Percentiles rank a stretch among this genome's conserved stretches.
phyloP scores from a whole-genome alignment of 92 coral and sea anemone genomes.

The Micromussa lordhowensis region DNA sequence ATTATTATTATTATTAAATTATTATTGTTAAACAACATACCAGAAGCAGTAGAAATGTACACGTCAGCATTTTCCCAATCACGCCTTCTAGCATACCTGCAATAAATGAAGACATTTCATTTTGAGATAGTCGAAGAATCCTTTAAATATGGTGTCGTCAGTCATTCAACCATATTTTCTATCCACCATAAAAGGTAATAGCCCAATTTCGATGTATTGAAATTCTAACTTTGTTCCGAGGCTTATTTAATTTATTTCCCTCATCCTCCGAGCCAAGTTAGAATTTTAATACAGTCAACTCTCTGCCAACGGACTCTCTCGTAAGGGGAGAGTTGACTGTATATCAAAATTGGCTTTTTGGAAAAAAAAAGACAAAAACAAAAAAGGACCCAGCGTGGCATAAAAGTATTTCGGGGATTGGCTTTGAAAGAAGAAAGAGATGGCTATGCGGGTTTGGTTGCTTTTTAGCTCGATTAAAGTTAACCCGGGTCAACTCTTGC shows the following conservation, averaged over 20 bases:
- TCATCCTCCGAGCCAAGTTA: too few relatives aligned
- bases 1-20: too few relatives aligned
- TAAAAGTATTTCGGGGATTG: not conserved
- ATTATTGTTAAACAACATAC: constrained; percentile 64
- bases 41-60: constrained; percentile 56
- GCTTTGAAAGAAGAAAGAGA: not conserved
- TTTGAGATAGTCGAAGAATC: not conserved
- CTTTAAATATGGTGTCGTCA: not conserved
- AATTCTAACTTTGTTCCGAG: too few relatives aligned
- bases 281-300: too few relatives aligned
- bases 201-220: not conserved
- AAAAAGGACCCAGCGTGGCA: not conserved
- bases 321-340: too few relatives aligned
- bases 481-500: not conserved
- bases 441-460: not conserved
- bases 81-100: constrained; percentile 88
- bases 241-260: too few relatives aligned
- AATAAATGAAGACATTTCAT: not conserved
- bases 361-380: too few relatives aligned
- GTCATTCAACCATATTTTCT: not conserved
- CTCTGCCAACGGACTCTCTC: too few relatives aligned
- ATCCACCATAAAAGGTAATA: not conserved
- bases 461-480: too few relatives aligned
- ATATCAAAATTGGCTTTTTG: too few relatives aligned
- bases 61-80: constrained; percentile 86